phyloP scores from a whole-genome alignment of 2,888 invertebrate species.

The Drosophila pegasa region DNA sequence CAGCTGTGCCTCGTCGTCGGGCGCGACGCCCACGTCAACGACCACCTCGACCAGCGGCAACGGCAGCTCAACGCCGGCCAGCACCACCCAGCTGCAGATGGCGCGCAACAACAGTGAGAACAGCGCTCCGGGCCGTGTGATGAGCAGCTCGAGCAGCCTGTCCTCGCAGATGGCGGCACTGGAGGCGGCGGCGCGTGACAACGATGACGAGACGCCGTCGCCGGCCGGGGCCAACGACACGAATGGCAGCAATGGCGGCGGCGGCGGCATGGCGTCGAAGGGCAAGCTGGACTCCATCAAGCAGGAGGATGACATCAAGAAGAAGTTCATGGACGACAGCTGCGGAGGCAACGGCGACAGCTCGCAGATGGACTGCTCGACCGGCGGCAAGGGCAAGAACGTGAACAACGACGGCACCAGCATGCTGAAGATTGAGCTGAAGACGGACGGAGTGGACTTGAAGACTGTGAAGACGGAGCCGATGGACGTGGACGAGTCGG shows the following conservation, averaged over 20 bases:
- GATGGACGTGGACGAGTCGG: conserved; percentile 83
- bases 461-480: conserved; percentile 84
- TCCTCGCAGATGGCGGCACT: conserved; percentile 91
- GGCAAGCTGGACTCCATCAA: conserved; percentile 89
- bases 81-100: conserved; percentile 52
- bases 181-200: conserved; percentile 89
- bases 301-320: conserved; percentile 88
- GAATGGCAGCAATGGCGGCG: conserved; percentile 60
- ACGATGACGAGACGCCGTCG: conserved; percentile 88
- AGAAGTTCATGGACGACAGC: conserved; percentile 87
- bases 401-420: conserved; percentile 88
- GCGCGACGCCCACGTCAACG: conserved; percentile 63
- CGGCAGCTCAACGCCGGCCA: conserved; percentile 37
- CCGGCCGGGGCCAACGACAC: conserved; percentile 83
- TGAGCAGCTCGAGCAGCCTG: conserved; percentile 85
- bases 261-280: conserved; percentile 85
- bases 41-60: conserved; percentile 64
- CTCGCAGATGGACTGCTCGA: conserved; percentile 84
- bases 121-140: conserved; percentile 50
- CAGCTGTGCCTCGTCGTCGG: conserved; percentile 63
- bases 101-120: conserved; percentile 28
- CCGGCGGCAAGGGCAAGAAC: conserved; percentile 86
- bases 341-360: conserved; percentile 82
- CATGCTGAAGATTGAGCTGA: conserved; percentile 79
- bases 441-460: conserved; percentile 67